A percentile compares a stretch with the other conserved stretches of the same genome.
Conservation (phyloP, 2,888 invertebrate species). For the Perithous albicinctus region DNA sequence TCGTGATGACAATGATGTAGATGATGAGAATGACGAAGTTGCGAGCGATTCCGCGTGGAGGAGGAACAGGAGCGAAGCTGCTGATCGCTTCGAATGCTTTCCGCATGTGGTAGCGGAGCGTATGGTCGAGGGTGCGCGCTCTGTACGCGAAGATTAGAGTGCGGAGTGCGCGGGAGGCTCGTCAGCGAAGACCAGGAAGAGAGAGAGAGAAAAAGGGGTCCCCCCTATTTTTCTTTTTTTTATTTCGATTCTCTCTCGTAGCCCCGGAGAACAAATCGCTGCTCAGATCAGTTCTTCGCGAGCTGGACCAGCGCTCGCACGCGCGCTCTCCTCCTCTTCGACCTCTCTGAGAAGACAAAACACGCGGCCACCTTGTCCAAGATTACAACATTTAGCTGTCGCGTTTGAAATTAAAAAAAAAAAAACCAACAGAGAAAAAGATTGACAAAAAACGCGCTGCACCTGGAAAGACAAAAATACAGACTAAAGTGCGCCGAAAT, state of each 20-base stretch:
- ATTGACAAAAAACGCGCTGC: neutral
- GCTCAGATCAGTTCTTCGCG: slow-evolving; percentile 78
- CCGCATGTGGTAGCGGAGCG: slow-evolving; percentile 13
- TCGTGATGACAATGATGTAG: slow-evolving; percentile 11
- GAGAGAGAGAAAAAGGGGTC: slow-evolving; percentile 68
- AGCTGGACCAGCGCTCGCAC: slow-evolving; percentile 78
- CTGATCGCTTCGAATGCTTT: neutral
- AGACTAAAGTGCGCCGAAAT: neutral
- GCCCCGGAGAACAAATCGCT: slow-evolving; percentile 53
- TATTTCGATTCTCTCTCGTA: slow-evolving; percentile 51
- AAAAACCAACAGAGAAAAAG: no score
- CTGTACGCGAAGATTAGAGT: slow-evolving; percentile 30
- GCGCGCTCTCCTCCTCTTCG: slow-evolving; percentile 57
- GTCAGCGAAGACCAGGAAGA: slow-evolving; percentile 55
- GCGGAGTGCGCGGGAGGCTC: slow-evolving; percentile 44
- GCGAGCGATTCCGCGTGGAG: slow-evolving; percentile 31
- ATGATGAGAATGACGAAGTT: slow-evolving; percentile 29
- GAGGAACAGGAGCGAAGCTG: slow-evolving; percentile 18
- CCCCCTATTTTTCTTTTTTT: slow-evolving; percentile 54
- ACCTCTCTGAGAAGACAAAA: slow-evolving; percentile 19
- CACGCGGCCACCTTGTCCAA: slow-evolving; percentile 14
- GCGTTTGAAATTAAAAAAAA: no score
- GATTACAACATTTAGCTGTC: neutral
- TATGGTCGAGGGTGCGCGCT: slow-evolving; percentile 37
- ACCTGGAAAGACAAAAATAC: neutral